Base-by-base conservation (phyloP, 2,888 invertebrate species). In the Eristalis tenax region DNA sequence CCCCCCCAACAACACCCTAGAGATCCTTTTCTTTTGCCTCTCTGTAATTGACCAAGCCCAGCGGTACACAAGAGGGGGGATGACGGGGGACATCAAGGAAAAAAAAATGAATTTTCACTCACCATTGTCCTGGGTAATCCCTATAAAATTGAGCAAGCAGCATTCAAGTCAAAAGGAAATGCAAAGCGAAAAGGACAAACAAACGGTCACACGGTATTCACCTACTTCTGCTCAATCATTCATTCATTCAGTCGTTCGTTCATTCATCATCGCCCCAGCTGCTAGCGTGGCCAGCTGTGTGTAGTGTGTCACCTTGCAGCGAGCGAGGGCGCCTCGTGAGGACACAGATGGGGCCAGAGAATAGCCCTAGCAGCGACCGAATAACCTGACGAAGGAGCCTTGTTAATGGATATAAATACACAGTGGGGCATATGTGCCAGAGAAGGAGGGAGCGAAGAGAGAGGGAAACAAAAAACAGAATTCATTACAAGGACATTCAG, bases 401-500 rank as follows among this genome's bases (percentile, higher is more conserved):
- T 70, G 71, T 77, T 64, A 81, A 85, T 85, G 80, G 68, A 73
- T 43, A 59, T n/a, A 69, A 80, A 56, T 35, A 68, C 22, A 80
- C 40, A 63, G 26, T n/a, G 6, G 50, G 18, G 8, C 43, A 4
- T 43, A 15, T 15, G 43, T 43, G 43, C n/a, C 4, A 4, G n/a
- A 4, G 23, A 6, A 43, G 35, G 15, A 18, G 13, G 1, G 18
- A 64, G 0, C 6, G 22, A 69, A 4, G 40, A 38, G 38, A 22
- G 4, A 70, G 11, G 23, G 35, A 71, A 76, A 68, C 38, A 82
- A 59, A 77, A 65, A 38, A 81, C 50, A 35, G 43, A 81, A 85
- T 78, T 81, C 81, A 64, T 77, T 81, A 85, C 81, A 85, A 81
- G 85, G 77, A 74, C 81, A 74, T 74, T 61, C 64, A 40, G 35